These are phyloP conservation scores for Asarcornis scutulata DNA, from an alignment of 2,113 vertebrate genomes.

Conservation along the genomic window DNA sequence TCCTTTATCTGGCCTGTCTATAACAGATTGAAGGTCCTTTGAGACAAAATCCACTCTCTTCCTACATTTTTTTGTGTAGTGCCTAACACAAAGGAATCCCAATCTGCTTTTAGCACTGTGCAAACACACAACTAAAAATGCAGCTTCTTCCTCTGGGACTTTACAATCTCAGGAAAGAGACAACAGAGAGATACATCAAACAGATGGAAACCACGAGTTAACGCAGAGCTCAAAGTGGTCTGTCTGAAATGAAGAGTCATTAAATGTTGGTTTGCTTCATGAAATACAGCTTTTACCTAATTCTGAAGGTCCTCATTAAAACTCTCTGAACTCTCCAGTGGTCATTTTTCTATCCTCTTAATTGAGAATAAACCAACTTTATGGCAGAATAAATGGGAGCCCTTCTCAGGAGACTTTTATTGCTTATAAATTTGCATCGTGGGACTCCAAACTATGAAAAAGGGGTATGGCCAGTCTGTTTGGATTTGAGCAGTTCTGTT, in stretches of 20 bases:
- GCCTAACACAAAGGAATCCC: conserved; percentile 51
- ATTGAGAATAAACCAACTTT: background rate
- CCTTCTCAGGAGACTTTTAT: background rate
- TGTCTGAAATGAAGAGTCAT: background rate
- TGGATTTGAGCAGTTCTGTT: background rate
- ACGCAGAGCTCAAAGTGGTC: background rate
- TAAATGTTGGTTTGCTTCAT: background rate
- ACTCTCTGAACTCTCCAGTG: background rate
- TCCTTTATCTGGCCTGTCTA: conserved; percentile 55
- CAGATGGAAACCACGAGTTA: conserved; percentile 1
- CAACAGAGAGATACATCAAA: conserved; percentile 19
- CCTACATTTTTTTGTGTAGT: conserved; percentile 2
- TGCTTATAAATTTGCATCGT: background rate
- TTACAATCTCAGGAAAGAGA: background rate
- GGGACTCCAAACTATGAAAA: background rate
- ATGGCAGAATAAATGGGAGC: background rate
- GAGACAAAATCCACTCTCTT: conserved; percentile 18
- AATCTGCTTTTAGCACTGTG: conserved; percentile 45
- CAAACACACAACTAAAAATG: conserved; percentile 34
- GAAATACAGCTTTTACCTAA: background rate
- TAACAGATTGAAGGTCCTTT: conserved; percentile 39
- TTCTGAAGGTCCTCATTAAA: background rate
- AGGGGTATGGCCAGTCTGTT: background rate
- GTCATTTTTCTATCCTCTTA: background rate
- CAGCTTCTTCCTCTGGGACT: conserved; percentile 51